These are phyloP conservation scores for Oryctes rhinoceros DNA, from an alignment of 1,140 invertebrate species.

Conservation along the genomic window DNA sequence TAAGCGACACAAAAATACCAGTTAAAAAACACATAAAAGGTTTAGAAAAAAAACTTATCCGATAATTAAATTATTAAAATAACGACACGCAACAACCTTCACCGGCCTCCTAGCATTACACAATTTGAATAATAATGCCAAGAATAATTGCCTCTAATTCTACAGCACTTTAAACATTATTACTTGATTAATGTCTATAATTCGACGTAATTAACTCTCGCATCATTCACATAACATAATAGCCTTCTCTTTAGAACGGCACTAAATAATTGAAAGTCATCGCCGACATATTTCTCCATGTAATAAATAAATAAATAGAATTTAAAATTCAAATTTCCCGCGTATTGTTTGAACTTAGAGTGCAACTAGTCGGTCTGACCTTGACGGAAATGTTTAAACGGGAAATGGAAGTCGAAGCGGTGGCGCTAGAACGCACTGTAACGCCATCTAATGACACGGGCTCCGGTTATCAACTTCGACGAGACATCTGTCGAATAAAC, in stretches of 20 bases:
- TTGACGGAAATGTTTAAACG: not conserved
- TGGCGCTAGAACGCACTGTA: not conserved
- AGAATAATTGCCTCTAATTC: constrained; percentile 8
- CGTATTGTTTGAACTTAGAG: no score
- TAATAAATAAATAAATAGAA: no score
- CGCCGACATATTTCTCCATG: no score
- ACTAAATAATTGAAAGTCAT: no score
- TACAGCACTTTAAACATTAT: not conserved
- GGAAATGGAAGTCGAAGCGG: not conserved
- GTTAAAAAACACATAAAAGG: not conserved
- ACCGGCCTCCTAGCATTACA: not conserved
- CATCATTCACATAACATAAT: not conserved
- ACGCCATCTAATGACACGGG: not conserved
- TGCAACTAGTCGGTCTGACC: not conserved
- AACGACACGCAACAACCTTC: constrained; percentile 15
- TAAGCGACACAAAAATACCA: not conserved
- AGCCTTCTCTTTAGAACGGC: no score
- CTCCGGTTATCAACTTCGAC: not conserved
- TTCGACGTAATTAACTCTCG: constrained; percentile 3
- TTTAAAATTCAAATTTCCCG: no score
- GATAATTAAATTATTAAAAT: constrained; percentile 32
- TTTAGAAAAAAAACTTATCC: not conserved
- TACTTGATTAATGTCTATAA: not conserved
- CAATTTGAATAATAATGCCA: not conserved
- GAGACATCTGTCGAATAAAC: not conserved